Evolutionary conservation across 2,113 vertebrate genomes (phyloP).

Genomic region (Nestor notabilis): DNA sequence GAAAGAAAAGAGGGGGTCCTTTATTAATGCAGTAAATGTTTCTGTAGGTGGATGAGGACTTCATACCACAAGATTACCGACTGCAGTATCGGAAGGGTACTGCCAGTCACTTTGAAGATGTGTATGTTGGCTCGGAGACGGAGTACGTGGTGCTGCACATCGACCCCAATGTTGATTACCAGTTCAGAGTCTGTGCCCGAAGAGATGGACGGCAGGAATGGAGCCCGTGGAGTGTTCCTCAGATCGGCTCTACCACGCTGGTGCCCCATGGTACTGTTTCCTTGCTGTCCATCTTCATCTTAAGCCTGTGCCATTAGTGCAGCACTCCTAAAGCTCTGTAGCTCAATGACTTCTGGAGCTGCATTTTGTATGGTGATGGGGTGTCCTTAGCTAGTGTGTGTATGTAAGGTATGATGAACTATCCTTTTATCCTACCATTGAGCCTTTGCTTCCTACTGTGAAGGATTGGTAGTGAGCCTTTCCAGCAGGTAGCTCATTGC

Average conservation of each 20-base stretch:
- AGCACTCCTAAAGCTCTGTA: background rate
- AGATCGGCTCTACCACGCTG: slow-evolving; percentile 84
- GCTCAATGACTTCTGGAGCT: background rate
- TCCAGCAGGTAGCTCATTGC: background rate
- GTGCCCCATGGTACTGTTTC: slow-evolving; percentile 84
- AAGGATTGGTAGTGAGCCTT: background rate
- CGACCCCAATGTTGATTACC: slow-evolving; percentile 87
- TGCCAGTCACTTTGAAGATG: slow-evolving; percentile 87
- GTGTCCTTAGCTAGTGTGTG: background rate
- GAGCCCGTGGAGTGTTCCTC: slow-evolving; percentile 96
- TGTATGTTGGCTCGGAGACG: slow-evolving; percentile 86
- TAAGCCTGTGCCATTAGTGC: background rate
- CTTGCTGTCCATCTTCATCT: background rate
- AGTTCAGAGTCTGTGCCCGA: slow-evolving; percentile 93
- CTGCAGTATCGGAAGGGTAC: slow-evolving; percentile 87
- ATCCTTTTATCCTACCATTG: background rate
- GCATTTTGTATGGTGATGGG: background rate
- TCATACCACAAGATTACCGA: slow-evolving; percentile 87
- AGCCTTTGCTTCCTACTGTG: background rate
- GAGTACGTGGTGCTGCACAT: slow-evolving; percentile 93
- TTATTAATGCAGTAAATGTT: background rate
- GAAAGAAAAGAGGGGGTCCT: background rate
- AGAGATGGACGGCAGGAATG: slow-evolving; percentile 94
- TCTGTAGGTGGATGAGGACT: slow-evolving; percentile 93
- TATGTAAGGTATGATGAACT: background rate